Evolutionary conservation across 1,140 invertebrate species (phyloP), one percentile per base, ranked within the genome.

Genomic region (Orchesella cincta): DNA sequence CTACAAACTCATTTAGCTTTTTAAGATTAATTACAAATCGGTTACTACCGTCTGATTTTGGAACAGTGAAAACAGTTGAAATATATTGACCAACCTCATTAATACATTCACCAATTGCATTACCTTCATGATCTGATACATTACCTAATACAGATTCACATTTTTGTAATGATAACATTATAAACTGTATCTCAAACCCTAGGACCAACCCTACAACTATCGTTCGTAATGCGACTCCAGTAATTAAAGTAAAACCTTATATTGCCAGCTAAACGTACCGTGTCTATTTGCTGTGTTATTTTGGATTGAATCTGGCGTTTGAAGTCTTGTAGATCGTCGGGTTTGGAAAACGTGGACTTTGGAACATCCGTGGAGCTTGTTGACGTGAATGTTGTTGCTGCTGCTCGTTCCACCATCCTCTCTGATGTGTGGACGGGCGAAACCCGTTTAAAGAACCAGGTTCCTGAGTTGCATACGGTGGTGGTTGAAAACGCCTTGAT

Each of bases 41-140:
- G n/a, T n/a, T 39, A 23, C 18, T 26, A 1, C 73, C 76, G 52
- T 73, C 29, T 20, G 57, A 26, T 52, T 80, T 80, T 34, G 77
- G 72, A 29, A 74, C n/a, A 74, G 46, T 23, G 31, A 72, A 72
- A 14, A 64, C 23, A 23, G 16, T 14, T 28, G 70, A 72, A 8
- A 72, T 5, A 72, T 12, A 72, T 35, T 72, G 70, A 72, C 28
- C 28, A 14, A 72, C 34, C 28, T 64, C 23, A n/a, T 64, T 64
- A 16, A 64, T 26, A 16, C 5, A 5, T 5, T 74, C 33, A 29
- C 1, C 28, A 18, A 23, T 18, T 12, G 20, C n/a, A n/a, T n/a
- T n/a, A n/a, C n/a, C 12, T 29, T 8, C 18, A 51, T 16, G 16
- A n/a, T 23, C 28, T 18, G 14, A 8, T 3, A 18, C n/a, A 28